These are phyloP conservation scores for Dusona sp. DNA, from an alignment of 2,888 invertebrate genomes.

Conservation along the genomic window DNA sequence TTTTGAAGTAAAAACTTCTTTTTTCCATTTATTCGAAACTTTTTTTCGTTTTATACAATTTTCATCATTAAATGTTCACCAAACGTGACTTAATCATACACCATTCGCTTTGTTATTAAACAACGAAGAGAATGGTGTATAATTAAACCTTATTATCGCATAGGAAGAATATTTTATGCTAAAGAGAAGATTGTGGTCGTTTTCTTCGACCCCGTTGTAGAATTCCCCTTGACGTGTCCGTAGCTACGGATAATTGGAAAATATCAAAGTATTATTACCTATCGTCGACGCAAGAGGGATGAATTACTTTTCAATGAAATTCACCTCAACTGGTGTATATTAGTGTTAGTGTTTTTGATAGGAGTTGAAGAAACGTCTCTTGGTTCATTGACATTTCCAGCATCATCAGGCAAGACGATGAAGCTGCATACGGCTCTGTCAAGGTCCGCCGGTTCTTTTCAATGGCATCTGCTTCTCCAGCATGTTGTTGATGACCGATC, in stretches of 20 bases:
- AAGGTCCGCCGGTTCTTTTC: constrained; percentile 81
- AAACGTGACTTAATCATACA: no score
- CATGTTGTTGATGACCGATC: constrained; percentile 66
- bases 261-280: background rate
- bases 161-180: no score
- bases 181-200: no score
- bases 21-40: no score
- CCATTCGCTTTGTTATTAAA: no score
- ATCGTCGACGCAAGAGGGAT: background rate
- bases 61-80: no score
- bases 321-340: background rate
- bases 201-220: background rate
- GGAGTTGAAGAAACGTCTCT: constrained; percentile 40
- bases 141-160: no score
- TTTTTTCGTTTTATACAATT: no score
- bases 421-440: constrained; percentile 73
- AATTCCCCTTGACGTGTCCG: background rate
- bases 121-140: no score
- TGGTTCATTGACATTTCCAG: constrained; percentile 80
- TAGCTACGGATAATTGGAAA: background rate
- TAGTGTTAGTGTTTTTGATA: background rate
- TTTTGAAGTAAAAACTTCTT: no score
- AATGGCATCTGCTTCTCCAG: constrained; percentile 73
- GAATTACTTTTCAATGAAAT: background rate
- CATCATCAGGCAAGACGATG: constrained; percentile 69